Percentiles rank a stretch among this genome's conserved stretches.
Conservation (phyloP, 2,113 vertebrate genomes). For the Platichthys stellatus region DNA sequence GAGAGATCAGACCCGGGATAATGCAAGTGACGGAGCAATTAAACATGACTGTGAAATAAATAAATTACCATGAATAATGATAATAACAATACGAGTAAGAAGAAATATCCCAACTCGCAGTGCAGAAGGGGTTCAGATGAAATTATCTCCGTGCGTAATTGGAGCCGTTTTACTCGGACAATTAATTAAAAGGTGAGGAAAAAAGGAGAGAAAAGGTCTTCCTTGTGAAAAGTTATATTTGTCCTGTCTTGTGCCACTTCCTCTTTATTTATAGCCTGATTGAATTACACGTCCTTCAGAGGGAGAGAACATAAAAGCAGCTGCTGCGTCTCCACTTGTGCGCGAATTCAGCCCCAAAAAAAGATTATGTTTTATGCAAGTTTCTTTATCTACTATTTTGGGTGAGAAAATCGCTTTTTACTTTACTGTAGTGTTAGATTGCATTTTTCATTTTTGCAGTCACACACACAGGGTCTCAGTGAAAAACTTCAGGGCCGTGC, state of each 20-base stretch:
- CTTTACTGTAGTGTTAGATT: neutral
- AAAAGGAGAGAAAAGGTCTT: neutral
- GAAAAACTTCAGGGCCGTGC: conserved; percentile 55
- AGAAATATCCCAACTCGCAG: neutral
- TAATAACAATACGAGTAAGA: neutral
- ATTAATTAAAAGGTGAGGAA: conserved; percentile 38
- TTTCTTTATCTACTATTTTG: neutral
- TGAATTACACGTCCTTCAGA: conserved; percentile 21
- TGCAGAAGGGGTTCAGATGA: neutral
- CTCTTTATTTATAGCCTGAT: conserved; percentile 55
- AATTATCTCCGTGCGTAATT: neutral
- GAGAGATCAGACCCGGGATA: conserved; percentile 20
- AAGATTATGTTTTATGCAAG: too few relatives aligned
- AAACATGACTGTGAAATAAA: neutral
- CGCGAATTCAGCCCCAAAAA: neutral
- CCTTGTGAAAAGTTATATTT: conserved; percentile 42
- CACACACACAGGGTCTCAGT: conserved; percentile 13
- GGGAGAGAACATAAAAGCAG: conserved; percentile 17
- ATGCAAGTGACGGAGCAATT: conserved; percentile 8
- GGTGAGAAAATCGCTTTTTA: neutral
- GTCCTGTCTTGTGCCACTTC: conserved; percentile 28
- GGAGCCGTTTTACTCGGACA: conserved; percentile 1
- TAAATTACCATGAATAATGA: neutral
- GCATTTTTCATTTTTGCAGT: neutral
- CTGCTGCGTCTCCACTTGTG: neutral